Conservation (phyloP, 2,797 vertebrate genomes). For the Aythya fuligula region DNA sequence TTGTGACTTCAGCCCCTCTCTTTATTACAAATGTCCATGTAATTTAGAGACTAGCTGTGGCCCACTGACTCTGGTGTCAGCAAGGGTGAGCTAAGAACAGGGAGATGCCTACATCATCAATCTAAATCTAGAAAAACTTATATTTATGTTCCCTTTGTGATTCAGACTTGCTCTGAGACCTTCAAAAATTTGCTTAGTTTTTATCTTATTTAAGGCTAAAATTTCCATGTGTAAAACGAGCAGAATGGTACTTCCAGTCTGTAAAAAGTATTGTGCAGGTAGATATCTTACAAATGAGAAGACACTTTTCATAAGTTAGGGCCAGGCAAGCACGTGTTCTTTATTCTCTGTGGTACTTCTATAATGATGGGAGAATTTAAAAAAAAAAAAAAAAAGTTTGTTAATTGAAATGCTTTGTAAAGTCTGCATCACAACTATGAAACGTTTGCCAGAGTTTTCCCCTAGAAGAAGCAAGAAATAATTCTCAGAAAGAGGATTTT, state of each 20-base stretch:
- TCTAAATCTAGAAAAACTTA: background rate
- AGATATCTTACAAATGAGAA: background rate
- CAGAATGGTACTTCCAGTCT: background rate
- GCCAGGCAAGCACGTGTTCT: background rate
- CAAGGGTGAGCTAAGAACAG: background rate
- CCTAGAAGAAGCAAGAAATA: background rate
- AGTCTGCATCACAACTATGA: background rate
- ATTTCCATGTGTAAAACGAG: background rate
- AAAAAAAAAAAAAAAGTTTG: background rate
- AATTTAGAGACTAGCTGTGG: background rate
- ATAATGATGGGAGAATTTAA: background rate
- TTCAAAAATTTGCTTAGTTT: background rate
- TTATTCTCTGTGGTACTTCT: background rate
- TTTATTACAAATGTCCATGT: background rate
- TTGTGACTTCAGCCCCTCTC: background rate
- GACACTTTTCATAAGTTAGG: background rate
- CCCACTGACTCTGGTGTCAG: background rate
- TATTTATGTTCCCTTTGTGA: background rate
- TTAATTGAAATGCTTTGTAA: background rate
- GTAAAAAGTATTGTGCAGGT: background rate
- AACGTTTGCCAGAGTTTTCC: background rate
- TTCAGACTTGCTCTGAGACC: background rate
- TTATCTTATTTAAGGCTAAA: fast-evolving
- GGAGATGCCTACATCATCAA: background rate
- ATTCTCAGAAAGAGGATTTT: background rate